A percentile compares a stretch with the other conserved stretches of the same genome.
phyloP scores from a whole-genome alignment of 2,888 invertebrate genomes.

The Lithophane socia region DNA sequence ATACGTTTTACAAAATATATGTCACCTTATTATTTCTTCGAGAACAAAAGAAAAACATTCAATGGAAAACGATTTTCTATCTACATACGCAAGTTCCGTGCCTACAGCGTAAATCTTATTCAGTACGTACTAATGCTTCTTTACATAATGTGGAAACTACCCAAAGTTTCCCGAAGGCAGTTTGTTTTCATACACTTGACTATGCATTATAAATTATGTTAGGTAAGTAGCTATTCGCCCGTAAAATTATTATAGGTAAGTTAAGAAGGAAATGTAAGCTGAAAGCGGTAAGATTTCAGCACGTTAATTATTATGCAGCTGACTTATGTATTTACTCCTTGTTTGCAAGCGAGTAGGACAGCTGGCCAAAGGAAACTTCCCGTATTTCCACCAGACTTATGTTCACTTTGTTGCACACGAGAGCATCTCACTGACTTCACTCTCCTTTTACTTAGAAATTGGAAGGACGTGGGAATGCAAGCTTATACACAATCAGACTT shows the following conservation, averaged over 20 bases:
- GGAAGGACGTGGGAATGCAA: constrained; percentile 10
- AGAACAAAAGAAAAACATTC: constrained; percentile 39
- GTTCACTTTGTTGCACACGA: constrained; percentile 38
- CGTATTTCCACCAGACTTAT: constrained; percentile 28
- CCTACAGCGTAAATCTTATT: constrained; percentile 17
- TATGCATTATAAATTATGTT: constrained; percentile 35
- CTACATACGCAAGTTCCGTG: constrained; percentile 12
- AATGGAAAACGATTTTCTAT: constrained; percentile 8
- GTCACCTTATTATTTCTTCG: constrained; percentile 42
- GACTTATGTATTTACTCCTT: background rate
- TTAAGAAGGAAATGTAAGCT: constrained; percentile 19
- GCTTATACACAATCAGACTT: constrained; percentile 10
- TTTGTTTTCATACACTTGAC: constrained; percentile 46
- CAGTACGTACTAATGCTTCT: constrained; percentile 32
- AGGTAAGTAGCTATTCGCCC: constrained; percentile 20
- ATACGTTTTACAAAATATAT: constrained; percentile 34
- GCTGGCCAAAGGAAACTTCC: constrained; percentile 11
- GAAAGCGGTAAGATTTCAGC: constrained; percentile 24
- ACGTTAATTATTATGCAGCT: constrained; percentile 3
- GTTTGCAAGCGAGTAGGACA: background rate
- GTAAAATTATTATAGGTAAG: constrained; percentile 28
- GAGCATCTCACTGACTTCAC: constrained; percentile 26
- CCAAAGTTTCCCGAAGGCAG: constrained; percentile 28
- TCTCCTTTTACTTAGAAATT: constrained; percentile 20
- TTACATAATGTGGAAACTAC: constrained; percentile 31